Evolutionary conservation across 2,888 invertebrate species (phyloP).

Genomic region (Orthonychiurus folsomi): DNA sequence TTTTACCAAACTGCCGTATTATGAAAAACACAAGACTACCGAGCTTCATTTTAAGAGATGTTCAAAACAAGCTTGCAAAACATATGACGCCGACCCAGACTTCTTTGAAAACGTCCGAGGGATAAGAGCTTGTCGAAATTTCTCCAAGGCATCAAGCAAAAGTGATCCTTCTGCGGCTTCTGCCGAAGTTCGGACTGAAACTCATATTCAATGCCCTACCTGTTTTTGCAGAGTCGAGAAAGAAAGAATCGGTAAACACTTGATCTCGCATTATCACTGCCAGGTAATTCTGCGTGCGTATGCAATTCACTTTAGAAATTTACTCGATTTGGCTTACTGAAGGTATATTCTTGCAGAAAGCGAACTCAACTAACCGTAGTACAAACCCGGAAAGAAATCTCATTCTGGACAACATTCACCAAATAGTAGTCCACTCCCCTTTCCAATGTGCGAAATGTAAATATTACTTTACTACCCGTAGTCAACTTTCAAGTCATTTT

Average conservation of each 20-base stretch:
- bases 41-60: conserved; percentile 16
- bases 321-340: no score
- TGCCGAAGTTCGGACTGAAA: background rate
- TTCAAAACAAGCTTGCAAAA: background rate
- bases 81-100: background rate
- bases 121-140: background rate
- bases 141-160: no score
- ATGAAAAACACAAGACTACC: conserved; percentile 14
- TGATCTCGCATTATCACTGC: conserved; percentile 17
- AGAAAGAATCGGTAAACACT: conserved; percentile 15
- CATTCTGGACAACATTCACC: conserved; percentile 17
- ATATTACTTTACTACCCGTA: conserved; percentile 15
- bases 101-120: background rate
- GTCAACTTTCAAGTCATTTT: conserved; percentile 6
- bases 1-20: conserved; percentile 1
- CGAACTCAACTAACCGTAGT: background rate
- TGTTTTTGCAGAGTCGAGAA: conserved; percentile 15
- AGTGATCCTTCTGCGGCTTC: background rate
- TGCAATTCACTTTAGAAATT: no score
- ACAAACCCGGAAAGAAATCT: conserved; percentile 7
- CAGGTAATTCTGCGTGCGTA: no score
- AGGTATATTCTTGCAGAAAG: background rate
- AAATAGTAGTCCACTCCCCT: conserved; percentile 12
- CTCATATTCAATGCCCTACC: conserved; percentile 10
- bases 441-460: conserved; percentile 16